Base-by-base conservation (phyloP, 1,140 invertebrate species). In the Adelges cooleyi region DNA sequence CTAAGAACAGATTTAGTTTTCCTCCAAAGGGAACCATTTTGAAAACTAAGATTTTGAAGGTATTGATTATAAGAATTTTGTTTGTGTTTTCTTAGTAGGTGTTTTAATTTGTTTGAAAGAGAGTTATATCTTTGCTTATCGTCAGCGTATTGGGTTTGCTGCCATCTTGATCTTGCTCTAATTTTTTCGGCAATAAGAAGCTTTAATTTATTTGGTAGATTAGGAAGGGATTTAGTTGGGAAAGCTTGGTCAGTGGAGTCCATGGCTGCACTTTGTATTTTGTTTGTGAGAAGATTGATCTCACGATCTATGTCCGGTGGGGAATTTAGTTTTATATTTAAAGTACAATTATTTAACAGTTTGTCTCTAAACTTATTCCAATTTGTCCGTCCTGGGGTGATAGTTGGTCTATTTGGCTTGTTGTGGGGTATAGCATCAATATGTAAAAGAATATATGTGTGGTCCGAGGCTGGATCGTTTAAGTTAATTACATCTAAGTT, bases 381-480 rank as follows among this genome's bases (percentile, higher is more conserved):
- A 25, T 65, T 36, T 15, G 44, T 65, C 1, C 25, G 22, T 15
- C 6, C 25, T 18, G 23, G 20, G 11, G n/a, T 65, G 23, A 33
- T n/a, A 11, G 51, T 18, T n/a, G 17, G 51, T 0, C 51, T 27
- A 38, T 15, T 17, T n/a, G 42, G 59, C 10, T 33, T 18, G 1
- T 2, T 10, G 15, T 17, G 17, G 20, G 40, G 23, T 22, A 5
- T 20, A 20, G 44, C 46, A 27, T 9, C 15, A 5, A 59, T 33
- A 4, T n/a, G 38, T 18, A 66, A 52, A 1, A 68, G 15, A 17
- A 67, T 36, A 2, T 44, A 25, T n/a, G 40, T 29, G 3, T 68
- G 65, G 46, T 68, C 52, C 29, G 67, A 68, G n/a, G 52, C 42
- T 23, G 66, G 65, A 33, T 68, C 62, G 33, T 66, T 36, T 29